Base-by-base conservation (phyloP, 2,888 invertebrate genomes). In the Plebejus melissa region DNA sequence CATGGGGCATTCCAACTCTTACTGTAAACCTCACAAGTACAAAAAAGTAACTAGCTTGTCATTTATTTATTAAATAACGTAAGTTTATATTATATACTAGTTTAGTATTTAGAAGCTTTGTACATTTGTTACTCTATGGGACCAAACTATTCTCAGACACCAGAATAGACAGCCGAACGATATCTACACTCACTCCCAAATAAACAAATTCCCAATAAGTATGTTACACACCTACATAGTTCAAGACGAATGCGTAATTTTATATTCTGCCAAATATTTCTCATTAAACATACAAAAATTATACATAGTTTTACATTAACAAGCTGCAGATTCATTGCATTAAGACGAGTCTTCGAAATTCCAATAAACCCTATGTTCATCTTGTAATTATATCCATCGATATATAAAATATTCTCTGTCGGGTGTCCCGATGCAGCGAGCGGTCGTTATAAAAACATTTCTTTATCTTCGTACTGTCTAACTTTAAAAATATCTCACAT, bases 401-500 rank as follows among this genome's bases (percentile, higher is more conserved):
- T 72, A 72, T 72, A 72, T 28, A 72, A 54, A 72, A 72, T 72
- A 72, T 72, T 50, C 72, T 72, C 72, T 72, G 72, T 54, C 71
- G 72, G 50, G 50, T 72, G 72, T 41, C 38, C 41, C 41, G 72
- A 72, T 72, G 50, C 54, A 7, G 13, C 6, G 50, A 72, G 72
- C 54, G 50, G 50, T 76, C 75, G 58, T 76, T 74, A 74, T 74
- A 71, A 74, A 74, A 76, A 75, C 74, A 77, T 75, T n/a, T 74
- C 54, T 65, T 32, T 36, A 76, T 58, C 36, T 74, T 72, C 72
- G 32, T 65, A 74, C 69, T 54, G 58, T 69, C 36, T 75, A 13
- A 72, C 50, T 72, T 72, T 50, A 72, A 72, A 72, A 72, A 72
- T 72, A 72, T 72, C 54, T 72, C 54, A 72, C 72, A 72, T 72